Evolutionary conservation across 2,888 invertebrate species (phyloP).

Genomic region (Zootermopsis nevadensis): DNA sequence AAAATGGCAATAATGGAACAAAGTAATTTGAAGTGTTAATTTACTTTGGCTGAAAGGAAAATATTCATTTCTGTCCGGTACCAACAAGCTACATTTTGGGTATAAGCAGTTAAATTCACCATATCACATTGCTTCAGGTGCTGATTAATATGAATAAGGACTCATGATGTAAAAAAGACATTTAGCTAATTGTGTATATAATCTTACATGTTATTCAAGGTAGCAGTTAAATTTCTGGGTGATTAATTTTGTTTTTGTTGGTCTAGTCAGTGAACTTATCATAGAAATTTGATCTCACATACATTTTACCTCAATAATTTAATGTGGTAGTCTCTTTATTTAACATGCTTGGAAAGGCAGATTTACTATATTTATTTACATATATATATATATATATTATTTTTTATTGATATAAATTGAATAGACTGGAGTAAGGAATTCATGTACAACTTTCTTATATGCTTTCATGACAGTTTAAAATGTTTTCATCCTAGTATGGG

Average conservation of each 20-base stretch:
- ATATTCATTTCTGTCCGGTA: background rate
- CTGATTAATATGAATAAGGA: background rate
- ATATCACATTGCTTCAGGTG: conserved; percentile 21
- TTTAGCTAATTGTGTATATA: background rate
- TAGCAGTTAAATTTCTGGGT: background rate
- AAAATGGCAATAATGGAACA: conserved; percentile 28
- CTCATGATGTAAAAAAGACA: background rate
- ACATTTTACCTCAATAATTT: background rate
- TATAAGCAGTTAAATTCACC: background rate
- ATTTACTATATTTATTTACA: background rate
- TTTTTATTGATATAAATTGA: background rate
- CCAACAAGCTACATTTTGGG: background rate
- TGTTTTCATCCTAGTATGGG: background rate
- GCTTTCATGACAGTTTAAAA: background rate
- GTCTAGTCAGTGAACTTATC: background rate
- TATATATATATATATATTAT: background rate
- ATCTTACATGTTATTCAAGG: background rate
- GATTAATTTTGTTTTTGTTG: background rate
- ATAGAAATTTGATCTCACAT: background rate
- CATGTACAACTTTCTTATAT: background rate
- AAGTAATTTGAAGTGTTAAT: background rate
- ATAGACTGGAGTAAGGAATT: background rate
- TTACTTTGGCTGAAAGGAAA: background rate
- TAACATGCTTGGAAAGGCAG: too few relatives aligned
- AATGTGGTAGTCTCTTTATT: background rate